Percentiles rank a stretch among this genome's conserved stretches.
Conservation (phyloP, 1,140 invertebrate genomes). For the Phortica variegata region DNA sequence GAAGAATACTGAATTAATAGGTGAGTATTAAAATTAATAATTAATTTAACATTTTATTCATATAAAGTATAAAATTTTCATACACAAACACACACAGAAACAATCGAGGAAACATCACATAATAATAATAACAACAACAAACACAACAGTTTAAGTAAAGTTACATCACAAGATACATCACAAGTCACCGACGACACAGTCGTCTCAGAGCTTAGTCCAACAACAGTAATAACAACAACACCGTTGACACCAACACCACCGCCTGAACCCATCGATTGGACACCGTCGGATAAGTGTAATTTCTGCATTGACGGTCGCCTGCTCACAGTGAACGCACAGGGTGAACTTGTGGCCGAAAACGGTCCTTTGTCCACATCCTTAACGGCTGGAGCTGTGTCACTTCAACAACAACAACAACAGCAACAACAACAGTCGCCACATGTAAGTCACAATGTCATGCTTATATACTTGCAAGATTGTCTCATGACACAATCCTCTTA, state of each 20-base stretch:
- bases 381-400: slow-evolving; percentile 18
- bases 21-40: slow-evolving; percentile 2
- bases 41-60: no score
- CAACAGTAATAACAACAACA: not conserved
- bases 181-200: slow-evolving; percentile 3
- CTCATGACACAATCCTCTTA: no score
- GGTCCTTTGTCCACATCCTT: slow-evolving; percentile 25
- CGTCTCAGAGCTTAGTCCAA: not conserved
- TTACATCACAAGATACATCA: slow-evolving; percentile 31
- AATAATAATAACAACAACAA: slow-evolving; percentile 36
- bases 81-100: slow-evolving; percentile 6
- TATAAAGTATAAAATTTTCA: no score
- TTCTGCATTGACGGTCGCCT: slow-evolving; percentile 83
- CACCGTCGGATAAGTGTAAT: slow-evolving; percentile 81
- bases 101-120: slow-evolving; percentile 32
- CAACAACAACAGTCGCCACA: slow-evolving; percentile 18
- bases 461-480: no score
- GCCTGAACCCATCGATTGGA: slow-evolving; percentile 72
- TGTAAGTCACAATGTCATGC: slow-evolving; percentile 16
- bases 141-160: slow-evolving; percentile 1
- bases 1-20: not conserved
- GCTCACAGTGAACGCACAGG: slow-evolving; percentile 55
- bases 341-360: slow-evolving; percentile 55
- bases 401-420: slow-evolving; percentile 8
- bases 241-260: slow-evolving; percentile 54